Evolutionary conservation across 1,140 invertebrate species (phyloP).

Genomic region (Meloidogyne hapla): DNA sequence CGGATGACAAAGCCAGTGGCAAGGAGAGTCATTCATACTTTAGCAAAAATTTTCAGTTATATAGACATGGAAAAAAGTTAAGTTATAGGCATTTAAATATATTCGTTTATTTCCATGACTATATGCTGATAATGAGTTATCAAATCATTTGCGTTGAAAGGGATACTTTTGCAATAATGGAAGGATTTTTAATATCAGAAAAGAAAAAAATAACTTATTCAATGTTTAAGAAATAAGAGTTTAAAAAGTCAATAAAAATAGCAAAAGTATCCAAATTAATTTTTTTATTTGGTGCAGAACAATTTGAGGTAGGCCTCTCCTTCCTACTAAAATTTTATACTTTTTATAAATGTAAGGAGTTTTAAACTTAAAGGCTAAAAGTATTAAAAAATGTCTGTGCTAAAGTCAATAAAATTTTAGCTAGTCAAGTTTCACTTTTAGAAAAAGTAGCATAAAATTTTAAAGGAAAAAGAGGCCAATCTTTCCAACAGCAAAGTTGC

Average conservation of each 20-base stretch:
- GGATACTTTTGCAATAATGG: background rate
- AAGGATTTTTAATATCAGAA: too few species aligned
- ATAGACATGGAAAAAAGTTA: too few species aligned
- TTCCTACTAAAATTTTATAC: background rate
- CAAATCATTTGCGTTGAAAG: background rate
- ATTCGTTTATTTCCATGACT: too few species aligned
- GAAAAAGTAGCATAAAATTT: background rate
- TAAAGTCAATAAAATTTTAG: too few species aligned
- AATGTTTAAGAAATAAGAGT: too few species aligned
- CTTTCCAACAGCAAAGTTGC: background rate
- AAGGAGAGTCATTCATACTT: too few species aligned
- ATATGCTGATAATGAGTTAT: background rate
- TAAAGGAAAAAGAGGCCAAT: slow-evolving; percentile 1
- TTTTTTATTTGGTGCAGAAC: background rate
- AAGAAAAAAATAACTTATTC: too few species aligned
- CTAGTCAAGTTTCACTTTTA: too few species aligned
- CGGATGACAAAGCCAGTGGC: too few species aligned
- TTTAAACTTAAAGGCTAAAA: background rate
- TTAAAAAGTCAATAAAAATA: background rate
- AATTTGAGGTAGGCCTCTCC: background rate
- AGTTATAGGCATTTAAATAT: too few species aligned
- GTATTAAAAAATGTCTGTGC: too few species aligned
- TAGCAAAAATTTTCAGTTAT: too few species aligned
- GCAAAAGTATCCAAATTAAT: background rate
- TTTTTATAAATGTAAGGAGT: background rate